Conservation (phyloP, 2,888 invertebrate species). For the Epinotia bilunana region DNA sequence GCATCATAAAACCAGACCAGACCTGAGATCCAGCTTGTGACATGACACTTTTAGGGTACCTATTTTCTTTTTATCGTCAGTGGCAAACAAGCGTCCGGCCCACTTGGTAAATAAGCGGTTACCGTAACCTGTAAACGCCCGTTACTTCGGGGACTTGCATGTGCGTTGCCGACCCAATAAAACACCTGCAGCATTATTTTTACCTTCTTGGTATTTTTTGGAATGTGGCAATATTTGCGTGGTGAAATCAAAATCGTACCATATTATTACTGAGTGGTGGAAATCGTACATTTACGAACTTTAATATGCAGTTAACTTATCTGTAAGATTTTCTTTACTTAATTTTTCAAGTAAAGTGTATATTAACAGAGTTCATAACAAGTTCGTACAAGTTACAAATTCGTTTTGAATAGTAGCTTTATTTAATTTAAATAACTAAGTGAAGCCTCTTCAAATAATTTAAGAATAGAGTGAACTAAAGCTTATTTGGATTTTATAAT, state of each 20-base stretch:
- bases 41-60: too few species aligned
- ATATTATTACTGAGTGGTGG: too few species aligned
- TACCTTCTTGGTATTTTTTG: not conserved
- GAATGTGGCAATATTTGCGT: not conserved
- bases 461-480: not conserved
- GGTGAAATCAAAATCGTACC: not conserved
- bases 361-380: not conserved
- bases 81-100: too few species aligned
- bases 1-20: too few species aligned
- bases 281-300: too few species aligned
- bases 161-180: not conserved
- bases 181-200: not conserved
- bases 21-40: too few species aligned
- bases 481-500: not conserved
- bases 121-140: too few species aligned
- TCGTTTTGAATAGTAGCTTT: slow-evolving; percentile 6
- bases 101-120: too few species aligned
- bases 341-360: not conserved
- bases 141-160: not conserved
- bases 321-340: not conserved
- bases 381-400: slow-evolving; percentile 4
- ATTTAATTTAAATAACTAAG: slow-evolving; percentile 4
- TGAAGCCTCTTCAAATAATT: slow-evolving; percentile 1
- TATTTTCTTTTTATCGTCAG: too few species aligned
- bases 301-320: too few species aligned